phyloP scores from a whole-genome alignment of 2,797 vertebrate genomes.

The Ciconia nigra region DNA sequence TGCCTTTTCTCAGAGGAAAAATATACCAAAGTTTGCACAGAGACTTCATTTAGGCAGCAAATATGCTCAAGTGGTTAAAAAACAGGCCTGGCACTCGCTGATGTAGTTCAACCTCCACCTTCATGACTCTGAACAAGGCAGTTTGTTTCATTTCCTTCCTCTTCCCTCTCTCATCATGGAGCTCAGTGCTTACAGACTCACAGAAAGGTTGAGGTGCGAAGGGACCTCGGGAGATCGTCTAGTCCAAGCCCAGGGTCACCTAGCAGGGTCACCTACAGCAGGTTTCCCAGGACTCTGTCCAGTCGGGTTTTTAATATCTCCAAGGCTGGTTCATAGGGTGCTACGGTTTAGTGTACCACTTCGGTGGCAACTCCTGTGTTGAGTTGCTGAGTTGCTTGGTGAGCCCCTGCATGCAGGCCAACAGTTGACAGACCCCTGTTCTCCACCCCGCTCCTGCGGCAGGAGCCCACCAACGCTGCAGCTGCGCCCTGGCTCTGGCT shows the following conservation, averaged over 20 bases:
- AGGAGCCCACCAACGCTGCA: accelerated
- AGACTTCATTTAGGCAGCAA: neutral
- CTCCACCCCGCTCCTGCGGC: neutral
- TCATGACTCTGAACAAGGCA: neutral
- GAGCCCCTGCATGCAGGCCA: neutral
- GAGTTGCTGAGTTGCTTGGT: neutral
- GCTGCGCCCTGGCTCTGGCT: neutral
- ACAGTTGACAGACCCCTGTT: neutral
- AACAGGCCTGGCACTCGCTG: neutral
- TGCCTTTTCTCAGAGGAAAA: neutral
- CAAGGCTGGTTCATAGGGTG: neutral
- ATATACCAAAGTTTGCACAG: neutral
- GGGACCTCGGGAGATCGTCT: accelerated
- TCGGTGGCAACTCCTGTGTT: neutral
- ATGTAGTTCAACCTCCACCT: neutral
- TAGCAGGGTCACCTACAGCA: neutral
- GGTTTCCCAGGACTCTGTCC: neutral
- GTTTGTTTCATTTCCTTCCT: neutral
- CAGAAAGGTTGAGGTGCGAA: neutral
- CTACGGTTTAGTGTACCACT: neutral
- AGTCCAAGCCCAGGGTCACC: neutral
- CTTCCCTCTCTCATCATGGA: neutral
- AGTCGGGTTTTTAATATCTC: neutral
- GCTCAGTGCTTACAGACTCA: neutral
- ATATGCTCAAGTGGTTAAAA: neutral